phyloP scores from a whole-genome alignment of 2,113 vertebrate genomes.

The Strix uralensis region DNA sequence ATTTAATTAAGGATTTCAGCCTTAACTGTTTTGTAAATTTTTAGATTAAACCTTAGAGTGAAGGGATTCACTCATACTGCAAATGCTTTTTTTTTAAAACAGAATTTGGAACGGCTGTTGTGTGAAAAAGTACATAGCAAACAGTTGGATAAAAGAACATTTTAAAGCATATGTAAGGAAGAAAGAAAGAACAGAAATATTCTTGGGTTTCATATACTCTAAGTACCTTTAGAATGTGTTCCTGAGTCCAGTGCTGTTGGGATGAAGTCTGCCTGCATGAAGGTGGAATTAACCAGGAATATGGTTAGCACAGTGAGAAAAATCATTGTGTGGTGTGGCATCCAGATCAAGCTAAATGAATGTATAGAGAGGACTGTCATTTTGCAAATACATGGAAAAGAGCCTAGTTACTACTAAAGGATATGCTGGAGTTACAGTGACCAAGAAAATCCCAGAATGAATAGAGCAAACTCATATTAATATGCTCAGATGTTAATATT shows the following conservation, averaged over 20 bases:
- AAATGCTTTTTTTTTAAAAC: background rate
- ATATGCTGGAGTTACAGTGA: background rate
- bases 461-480: background rate
- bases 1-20: background rate
- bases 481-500: background rate
- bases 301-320: background rate
- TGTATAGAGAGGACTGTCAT: background rate
- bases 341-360: background rate
- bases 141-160: background rate
- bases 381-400: background rate
- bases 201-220: background rate
- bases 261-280: background rate
- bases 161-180: background rate
- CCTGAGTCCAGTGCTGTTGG: background rate
- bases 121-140: background rate
- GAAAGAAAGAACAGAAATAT: background rate
- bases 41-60: background rate
- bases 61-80: background rate
- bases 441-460: background rate
- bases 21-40: background rate
- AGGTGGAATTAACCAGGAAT: background rate
- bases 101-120: background rate
- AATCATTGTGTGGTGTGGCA: background rate
- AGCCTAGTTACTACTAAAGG: background rate
- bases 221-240: background rate